A percentile compares a stretch with the other conserved stretches of the same genome.
Evolutionary conservation across 2,888 invertebrate species (phyloP).

Genomic region (Melinaea marsaeus): DNA sequence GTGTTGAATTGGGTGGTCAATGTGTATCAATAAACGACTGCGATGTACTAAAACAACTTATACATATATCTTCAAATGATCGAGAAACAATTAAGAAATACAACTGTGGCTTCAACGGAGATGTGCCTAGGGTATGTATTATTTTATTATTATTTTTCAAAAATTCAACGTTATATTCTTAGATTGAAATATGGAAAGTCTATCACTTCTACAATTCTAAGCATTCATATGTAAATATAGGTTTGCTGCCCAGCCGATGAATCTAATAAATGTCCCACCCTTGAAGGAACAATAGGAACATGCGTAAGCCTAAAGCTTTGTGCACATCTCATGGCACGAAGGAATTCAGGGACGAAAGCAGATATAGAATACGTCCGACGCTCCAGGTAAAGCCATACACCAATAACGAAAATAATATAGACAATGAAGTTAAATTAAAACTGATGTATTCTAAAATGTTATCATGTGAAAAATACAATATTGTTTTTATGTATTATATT

Average conservation of each 20-base stretch:
- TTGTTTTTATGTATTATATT: too few relatives aligned
- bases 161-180: too few relatives aligned
- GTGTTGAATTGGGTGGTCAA: constrained; percentile 37
- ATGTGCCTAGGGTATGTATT: constrained; percentile 45
- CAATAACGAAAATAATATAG: neutral
- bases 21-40: constrained; percentile 65
- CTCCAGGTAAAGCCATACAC: constrained; percentile 42
- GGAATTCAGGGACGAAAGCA: constrained; percentile 36
- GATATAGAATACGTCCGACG: constrained; percentile 41
- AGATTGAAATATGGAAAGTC: too few relatives aligned
- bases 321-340: constrained; percentile 35
- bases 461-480: too few relatives aligned
- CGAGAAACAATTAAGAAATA: constrained; percentile 57
- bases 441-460: too few relatives aligned
- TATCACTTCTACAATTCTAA: too few relatives aligned
- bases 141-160: too few relatives aligned
- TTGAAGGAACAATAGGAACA: constrained; percentile 43
- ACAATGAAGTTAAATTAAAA: too few relatives aligned
- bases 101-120: constrained; percentile 50
- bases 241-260: constrained; percentile 38
- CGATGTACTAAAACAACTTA: constrained; percentile 44
- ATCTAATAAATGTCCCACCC: constrained; percentile 40
- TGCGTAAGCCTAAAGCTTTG: constrained; percentile 49
- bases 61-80: constrained; percentile 45
- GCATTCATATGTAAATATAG: constrained; percentile 23